These are phyloP conservation scores for Melinaea menophilus DNA, from an alignment of 2,888 invertebrate species.

Conservation along the genomic window DNA sequence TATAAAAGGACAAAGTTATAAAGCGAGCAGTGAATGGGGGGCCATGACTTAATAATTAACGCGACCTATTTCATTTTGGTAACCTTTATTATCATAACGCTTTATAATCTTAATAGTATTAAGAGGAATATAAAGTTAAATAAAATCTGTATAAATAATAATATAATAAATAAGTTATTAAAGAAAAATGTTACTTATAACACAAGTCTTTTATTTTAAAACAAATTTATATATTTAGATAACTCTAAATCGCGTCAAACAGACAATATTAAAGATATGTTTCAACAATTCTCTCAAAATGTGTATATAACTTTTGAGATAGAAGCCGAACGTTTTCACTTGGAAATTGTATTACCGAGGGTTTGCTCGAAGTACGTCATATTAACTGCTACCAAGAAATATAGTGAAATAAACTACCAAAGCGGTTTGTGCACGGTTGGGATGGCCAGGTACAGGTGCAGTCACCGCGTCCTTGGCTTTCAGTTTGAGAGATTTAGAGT, in stretches of 20 bases:
- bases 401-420: background rate
- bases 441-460: too few species aligned
- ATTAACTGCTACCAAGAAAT: conserved; percentile 3
- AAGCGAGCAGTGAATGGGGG: conserved; percentile 33
- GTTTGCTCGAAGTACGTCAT: background rate
- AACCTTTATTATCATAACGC: conserved; percentile 7
- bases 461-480: conserved; percentile 10
- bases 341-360: background rate
- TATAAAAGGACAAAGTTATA: conserved; percentile 36
- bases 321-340: conserved; percentile 3
- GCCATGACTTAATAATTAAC: conserved; percentile 31
- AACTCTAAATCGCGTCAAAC: background rate
- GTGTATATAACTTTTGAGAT: conserved; percentile 17
- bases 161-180: background rate
- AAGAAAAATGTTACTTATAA: background rate
- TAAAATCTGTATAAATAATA: background rate
- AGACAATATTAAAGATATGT: conserved; percentile 16
- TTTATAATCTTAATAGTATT: conserved; percentile 5
- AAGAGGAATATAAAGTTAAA: background rate
- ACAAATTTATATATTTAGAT: background rate
- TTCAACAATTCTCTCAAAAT: conserved; percentile 15
- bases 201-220: background rate
- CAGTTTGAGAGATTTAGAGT: background rate
- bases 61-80: conserved; percentile 27
- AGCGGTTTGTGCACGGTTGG: too few species aligned